Percentiles rank a stretch among this genome's conserved stretches.
phyloP scores from a whole-genome alignment of 2,888 invertebrate genomes.

The Lymantria monacha region DNA sequence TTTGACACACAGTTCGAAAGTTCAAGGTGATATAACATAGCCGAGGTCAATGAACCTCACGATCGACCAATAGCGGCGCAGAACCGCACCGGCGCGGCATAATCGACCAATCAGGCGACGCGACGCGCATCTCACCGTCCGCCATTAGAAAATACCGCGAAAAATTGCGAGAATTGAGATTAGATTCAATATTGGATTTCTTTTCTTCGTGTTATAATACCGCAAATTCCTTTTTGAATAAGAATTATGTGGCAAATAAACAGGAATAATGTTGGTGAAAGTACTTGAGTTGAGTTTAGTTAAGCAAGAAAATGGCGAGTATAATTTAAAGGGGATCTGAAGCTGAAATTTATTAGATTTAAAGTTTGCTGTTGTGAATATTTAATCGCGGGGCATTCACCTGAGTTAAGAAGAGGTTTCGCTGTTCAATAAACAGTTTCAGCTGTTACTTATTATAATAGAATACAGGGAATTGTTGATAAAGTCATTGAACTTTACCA shows the following conservation, averaged over 20 bases:
- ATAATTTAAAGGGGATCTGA: background rate
- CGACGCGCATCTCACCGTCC: constrained; percentile 32
- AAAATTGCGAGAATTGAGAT: constrained; percentile 31
- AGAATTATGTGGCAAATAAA: background rate
- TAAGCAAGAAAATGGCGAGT: background rate
- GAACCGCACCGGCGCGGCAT: constrained; percentile 24
- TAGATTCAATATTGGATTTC: constrained; percentile 25
- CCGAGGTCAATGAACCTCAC: constrained; percentile 41
- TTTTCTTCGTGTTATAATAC: constrained; percentile 3
- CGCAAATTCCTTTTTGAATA: too few relatives aligned
- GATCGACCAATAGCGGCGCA: constrained; percentile 41
- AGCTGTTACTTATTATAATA: background rate
- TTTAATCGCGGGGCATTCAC: constrained; percentile 15
- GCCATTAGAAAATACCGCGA: constrained; percentile 32
- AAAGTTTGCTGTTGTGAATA: constrained; percentile 14
- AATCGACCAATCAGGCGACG: constrained; percentile 40
- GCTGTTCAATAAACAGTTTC: background rate
- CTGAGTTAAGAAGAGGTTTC: constrained; percentile 7
- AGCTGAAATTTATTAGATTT: constrained; percentile 17
- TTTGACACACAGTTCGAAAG: constrained; percentile 32
- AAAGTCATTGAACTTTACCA: background rate
- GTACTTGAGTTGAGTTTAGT: too few relatives aligned
- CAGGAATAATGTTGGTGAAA: background rate
- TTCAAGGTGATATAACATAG: constrained; percentile 43
- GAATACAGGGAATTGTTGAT: background rate